These are phyloP conservation scores for Clinocottus analis DNA, from an alignment of 2,113 vertebrate genomes.

Conservation along the genomic window DNA sequence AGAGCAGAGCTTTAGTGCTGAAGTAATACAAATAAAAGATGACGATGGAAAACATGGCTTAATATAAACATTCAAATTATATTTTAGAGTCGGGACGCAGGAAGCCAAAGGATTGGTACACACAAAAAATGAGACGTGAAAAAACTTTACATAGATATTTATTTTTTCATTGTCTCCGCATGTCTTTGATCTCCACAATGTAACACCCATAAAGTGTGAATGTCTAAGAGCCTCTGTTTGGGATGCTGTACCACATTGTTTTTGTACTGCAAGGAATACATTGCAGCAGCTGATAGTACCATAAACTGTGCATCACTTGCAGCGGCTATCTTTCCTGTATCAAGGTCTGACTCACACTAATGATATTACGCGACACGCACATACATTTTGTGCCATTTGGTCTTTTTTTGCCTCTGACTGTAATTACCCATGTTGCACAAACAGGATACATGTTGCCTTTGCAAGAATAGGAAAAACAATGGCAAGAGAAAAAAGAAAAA, in stretches of 20 bases:
- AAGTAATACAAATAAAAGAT: conserved; percentile 60
- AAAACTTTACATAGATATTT: conserved; percentile 10
- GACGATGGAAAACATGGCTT: conserved; percentile 39
- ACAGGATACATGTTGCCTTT: too few relatives aligned
- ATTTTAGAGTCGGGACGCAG: conserved; percentile 13
- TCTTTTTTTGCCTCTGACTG: background rate
- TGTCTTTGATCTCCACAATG: conserved; percentile 1
- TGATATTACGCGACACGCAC: background rate
- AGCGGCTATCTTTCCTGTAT: background rate
- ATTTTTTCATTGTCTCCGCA: conserved; percentile 14
- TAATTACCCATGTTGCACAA: too few relatives aligned
- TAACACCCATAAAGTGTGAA: background rate
- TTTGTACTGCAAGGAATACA: background rate
- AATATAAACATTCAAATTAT: conserved; percentile 41
- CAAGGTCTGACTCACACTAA: background rate
- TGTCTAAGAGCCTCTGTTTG: background rate
- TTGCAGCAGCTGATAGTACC: background rate
- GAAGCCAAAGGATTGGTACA: background rate
- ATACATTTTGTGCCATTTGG: background rate
- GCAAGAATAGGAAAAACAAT: too few relatives aligned
- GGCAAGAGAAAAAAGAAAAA: too few relatives aligned
- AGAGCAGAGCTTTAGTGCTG: conserved; percentile 50
- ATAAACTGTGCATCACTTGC: background rate
- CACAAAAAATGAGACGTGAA: background rate
- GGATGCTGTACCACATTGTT: conserved; percentile 11